phyloP scores from a whole-genome alignment of 2,797 vertebrate species.

The Enteromius trimaculatus region DNA sequence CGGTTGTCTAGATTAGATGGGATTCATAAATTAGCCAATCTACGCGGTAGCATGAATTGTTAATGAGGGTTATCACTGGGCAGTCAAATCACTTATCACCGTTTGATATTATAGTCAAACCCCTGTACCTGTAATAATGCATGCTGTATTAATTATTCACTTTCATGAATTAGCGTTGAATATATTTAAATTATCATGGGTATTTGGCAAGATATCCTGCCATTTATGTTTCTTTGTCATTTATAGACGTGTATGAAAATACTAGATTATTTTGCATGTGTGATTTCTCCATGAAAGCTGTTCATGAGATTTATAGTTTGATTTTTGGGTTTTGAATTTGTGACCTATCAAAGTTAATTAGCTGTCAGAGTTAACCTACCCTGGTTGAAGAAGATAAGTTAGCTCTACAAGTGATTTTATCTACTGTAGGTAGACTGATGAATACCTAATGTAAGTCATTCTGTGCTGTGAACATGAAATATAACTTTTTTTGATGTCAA shows the following conservation, averaged over 20 bases:
- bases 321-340: constrained; percentile 7
- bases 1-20: constrained; percentile 28
- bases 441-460: background rate
- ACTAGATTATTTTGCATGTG: background rate
- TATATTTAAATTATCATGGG: background rate
- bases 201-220: background rate
- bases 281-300: background rate
- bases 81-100: constrained; percentile 16
- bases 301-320: background rate
- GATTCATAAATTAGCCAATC: constrained; percentile 29
- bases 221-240: background rate
- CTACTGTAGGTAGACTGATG: background rate
- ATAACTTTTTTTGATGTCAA: background rate
- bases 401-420: background rate
- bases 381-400: constrained; percentile 3
- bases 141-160: background rate
- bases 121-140: background rate
- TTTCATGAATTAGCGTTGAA: background rate
- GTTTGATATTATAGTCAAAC: constrained; percentile 4
- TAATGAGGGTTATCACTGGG: constrained; percentile 31
- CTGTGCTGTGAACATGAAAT: background rate
- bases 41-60: constrained; percentile 20
- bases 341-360: constrained; percentile 1
- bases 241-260: background rate
- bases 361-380: background rate